phyloP scores from a whole-genome alignment of 2,797 vertebrate species.

The Cryptoprocta ferox region DNA sequence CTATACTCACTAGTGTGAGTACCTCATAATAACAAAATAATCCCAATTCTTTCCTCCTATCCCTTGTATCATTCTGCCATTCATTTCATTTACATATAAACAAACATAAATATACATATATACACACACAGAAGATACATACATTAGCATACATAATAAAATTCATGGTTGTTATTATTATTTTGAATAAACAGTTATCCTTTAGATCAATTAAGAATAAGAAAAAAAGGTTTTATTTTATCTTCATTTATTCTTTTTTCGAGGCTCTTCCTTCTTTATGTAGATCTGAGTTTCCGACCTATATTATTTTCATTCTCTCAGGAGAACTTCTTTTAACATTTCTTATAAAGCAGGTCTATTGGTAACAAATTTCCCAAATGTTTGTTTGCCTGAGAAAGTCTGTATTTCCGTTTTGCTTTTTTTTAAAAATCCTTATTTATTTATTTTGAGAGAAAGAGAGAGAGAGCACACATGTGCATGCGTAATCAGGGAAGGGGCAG shows the following conservation, averaged over 20 bases:
- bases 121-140: neutral
- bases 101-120: neutral
- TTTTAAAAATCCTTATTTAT: no score
- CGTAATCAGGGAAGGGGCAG: no score
- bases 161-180: neutral
- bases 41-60: neutral
- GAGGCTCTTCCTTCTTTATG: neutral
- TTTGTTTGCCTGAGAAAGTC: neutral
- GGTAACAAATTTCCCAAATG: neutral
- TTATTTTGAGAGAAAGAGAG: no score
- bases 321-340: neutral
- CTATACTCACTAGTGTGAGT: neutral
- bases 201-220: neutral
- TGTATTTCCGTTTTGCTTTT: neutral
- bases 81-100: neutral
- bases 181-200: neutral
- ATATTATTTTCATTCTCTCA: neutral
- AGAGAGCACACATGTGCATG: no score
- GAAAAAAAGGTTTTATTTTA: neutral
- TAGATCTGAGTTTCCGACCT: neutral
- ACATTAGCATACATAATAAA: neutral
- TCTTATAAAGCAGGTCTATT: neutral
- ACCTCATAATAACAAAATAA: neutral
- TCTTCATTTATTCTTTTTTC: neutral
- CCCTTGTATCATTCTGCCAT: neutral